Percentiles rank a stretch among this genome's conserved stretches.
Conservation (phyloP, 2,888 invertebrate genomes). For the Andrena dorsata region DNA sequence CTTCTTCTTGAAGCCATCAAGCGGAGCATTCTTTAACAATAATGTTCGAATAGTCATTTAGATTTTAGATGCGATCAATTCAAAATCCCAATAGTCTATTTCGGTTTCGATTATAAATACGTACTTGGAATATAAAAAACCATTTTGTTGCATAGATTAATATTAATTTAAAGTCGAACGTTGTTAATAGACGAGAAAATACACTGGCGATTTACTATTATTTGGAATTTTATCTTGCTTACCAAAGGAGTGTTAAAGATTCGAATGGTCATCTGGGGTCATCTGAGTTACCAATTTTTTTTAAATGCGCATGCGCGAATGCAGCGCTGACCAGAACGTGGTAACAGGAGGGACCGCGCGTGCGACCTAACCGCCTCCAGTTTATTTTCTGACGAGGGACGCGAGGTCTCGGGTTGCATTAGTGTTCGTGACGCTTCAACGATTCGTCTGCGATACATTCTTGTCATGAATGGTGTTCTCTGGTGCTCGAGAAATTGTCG, state of each 20-base stretch:
- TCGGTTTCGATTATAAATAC: no score
- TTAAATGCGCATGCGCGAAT: conserved; percentile 12
- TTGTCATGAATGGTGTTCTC: conserved; percentile 50
- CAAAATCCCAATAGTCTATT: background rate
- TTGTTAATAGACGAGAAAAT: background rate
- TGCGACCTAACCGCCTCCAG: conserved; percentile 54
- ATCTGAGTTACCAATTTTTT: background rate
- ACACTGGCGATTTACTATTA: background rate
- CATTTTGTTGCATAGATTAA: background rate
- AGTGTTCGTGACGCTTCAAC: conserved; percentile 38
- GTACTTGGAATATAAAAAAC: background rate
- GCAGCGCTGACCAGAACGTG: background rate
- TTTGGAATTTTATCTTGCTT: background rate
- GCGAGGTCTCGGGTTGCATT: conserved; percentile 21
- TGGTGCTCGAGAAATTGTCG: conserved; percentile 15
- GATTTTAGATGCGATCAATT: background rate
- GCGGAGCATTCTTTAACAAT: background rate
- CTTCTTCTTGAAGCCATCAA: background rate
- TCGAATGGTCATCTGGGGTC: background rate
- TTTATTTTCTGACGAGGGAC: conserved; percentile 44
- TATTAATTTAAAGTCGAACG: no score
- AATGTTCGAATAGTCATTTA: background rate
- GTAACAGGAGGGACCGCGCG: conserved; percentile 19
- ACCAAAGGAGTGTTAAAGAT: background rate
- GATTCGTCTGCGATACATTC: conserved; percentile 31